Base-by-base conservation (phyloP, 2,888 invertebrate genomes). In the Athripsodes cinereus region DNA sequence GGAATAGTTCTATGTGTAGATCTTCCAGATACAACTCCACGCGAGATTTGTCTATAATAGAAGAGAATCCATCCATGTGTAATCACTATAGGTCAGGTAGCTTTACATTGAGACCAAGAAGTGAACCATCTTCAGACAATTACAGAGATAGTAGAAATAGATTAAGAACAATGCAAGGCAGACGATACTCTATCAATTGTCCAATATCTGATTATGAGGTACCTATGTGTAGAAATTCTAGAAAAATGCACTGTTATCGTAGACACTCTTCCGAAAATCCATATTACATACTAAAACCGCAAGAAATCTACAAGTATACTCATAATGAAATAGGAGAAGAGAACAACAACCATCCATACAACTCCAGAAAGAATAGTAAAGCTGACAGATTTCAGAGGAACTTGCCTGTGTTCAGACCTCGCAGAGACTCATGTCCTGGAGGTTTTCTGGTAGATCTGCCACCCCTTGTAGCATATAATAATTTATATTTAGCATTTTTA, bases 401-500 rank as follows among this genome's bases (percentile, higher is more conserved):
- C 13, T 19, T 10, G 16, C 6, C n/a, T 6, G 18, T 13, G 16
- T 8, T 16, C 5, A 10, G 16, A 6, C 55, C 49, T 13, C 16
- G 18, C 2, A 50, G 18, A 6, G 44, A 26, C 6, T 19, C 44
- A n/a, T 19, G 18, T 20, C 49, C 57, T 18, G 52, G 47, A 52
- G 58, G 63, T 5, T 61, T 53, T 52, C 35, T 58, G 20, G 55
- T 57, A 26, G 60, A 63, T 48, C 22, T 61, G 46, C 63, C 58
- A 18, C 60, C 63, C 18, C 34, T 63, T 3, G 51, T 58, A 40
- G 53, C 60, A 16, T 71, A 71, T 60, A 78, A 69, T 68, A 79
- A 78, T 67, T 67, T 79, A 67, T 79, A 78, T 69, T 67, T 79
- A 68, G 79, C 79, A 66, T 79, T 79, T 70, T 78, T 79, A 76